These are phyloP conservation scores for Chymomyza procnemis DNA, from an alignment of 2,888 invertebrate species.

Conservation along the genomic window DNA sequence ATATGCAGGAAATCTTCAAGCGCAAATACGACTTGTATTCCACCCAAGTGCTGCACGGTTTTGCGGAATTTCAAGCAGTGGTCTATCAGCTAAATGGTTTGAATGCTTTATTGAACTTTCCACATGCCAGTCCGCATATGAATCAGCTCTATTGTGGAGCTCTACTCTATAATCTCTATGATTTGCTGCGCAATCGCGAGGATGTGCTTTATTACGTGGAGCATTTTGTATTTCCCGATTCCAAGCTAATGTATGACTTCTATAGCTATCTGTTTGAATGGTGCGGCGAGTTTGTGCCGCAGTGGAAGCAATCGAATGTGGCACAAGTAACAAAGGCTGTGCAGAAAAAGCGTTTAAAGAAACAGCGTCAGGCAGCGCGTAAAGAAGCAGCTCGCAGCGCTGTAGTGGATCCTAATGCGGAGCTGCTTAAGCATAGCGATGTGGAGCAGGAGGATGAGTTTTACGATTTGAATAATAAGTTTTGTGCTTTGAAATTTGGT, in stretches of 20 bases:
- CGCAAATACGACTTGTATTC: conserved; percentile 76
- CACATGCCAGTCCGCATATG: conserved; percentile 81
- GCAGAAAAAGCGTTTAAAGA: conserved; percentile 68
- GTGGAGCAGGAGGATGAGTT: conserved; percentile 63
- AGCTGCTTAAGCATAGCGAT: conserved; percentile 51
- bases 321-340: conserved; percentile 38
- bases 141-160: conserved; percentile 86
- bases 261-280: conserved; percentile 72
- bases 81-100: conserved; percentile 78
- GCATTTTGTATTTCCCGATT: conserved; percentile 78
- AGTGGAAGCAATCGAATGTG: conserved; percentile 55
- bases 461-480: conserved; percentile 77
- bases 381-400: conserved; percentile 44
- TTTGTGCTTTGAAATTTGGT: conserved; percentile 65
- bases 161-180: conserved; percentile 86
- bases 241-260: conserved; percentile 75
- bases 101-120: conserved; percentile 83
- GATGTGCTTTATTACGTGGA: conserved; percentile 81
- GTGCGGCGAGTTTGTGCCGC: conserved; percentile 71
- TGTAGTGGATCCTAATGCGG: conserved; percentile 63
- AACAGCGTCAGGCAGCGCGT: conserved; percentile 63
- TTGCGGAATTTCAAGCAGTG: conserved; percentile 77
- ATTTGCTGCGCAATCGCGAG: conserved; percentile 81
- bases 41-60: conserved; percentile 73
- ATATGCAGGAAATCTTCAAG: conserved; percentile 76